phyloP scores from a whole-genome alignment of 2,113 vertebrate species.

The Indicator indicator region DNA sequence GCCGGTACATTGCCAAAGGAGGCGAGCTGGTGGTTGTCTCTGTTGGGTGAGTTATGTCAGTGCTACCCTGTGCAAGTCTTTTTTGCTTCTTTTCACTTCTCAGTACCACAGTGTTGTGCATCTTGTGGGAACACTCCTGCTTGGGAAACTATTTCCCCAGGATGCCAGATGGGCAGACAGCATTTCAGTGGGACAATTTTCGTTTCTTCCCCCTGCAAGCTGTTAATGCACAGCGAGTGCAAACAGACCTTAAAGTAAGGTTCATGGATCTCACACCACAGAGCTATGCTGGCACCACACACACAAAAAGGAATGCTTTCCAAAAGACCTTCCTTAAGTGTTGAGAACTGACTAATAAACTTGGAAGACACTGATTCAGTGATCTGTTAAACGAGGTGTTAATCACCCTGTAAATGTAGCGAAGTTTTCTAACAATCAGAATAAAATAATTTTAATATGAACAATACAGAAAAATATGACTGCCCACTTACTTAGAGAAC shows the following conservation, averaged over 20 bases:
- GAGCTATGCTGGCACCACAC: background rate
- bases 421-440: background rate
- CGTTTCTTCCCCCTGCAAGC: background rate
- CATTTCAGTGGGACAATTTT: background rate
- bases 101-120: rapidly evolving
- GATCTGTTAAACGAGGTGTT: background rate
- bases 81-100: background rate
- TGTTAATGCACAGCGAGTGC: background rate
- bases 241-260: background rate
- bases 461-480: background rate
- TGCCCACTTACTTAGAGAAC: background rate
- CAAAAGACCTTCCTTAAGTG: background rate
- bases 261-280: background rate
- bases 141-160: background rate
- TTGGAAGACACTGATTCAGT: background rate
- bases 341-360: background rate
- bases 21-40: constrained; percentile 75
- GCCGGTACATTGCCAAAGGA: constrained; percentile 72
- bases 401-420: background rate
- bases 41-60: constrained; percentile 68
- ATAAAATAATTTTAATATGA: background rate
- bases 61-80: rapidly evolving
- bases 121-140: background rate
- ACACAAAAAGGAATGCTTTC: background rate
- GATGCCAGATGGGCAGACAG: rapidly evolving